Evolutionary conservation across 1,140 invertebrate species (phyloP), one percentile per base, ranked within the genome.

Genomic region (Zaprionus ghesquierei): DNA sequence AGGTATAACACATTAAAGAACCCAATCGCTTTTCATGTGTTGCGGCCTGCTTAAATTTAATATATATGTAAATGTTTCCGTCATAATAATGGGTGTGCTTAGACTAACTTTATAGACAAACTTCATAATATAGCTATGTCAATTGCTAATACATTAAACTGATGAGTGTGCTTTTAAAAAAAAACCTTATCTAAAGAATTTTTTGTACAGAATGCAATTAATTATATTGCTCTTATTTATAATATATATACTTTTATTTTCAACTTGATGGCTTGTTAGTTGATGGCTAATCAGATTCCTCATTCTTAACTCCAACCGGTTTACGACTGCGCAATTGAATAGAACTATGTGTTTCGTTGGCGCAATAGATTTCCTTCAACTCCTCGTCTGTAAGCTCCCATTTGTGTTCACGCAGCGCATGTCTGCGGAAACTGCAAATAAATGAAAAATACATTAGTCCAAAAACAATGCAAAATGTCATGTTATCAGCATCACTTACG

Each of bases 381-480:
- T 91, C 77, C 3, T 73, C 66, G 0, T 81, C 85, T 5, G 54
- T 87, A 1, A 79, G 5, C 23, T 60, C 49, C 27, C 68, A 59
- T 0, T 87, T 58, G 44, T 91, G 89, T 4, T 76, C 63, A 9
- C 72, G 64, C 0, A 68, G 33, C 3, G 74, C 65, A 66, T 91
- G 89, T 18, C 20, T 49, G 1, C 61, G 49, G 33, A 91, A 75
- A n/a, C 89, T 85, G 38, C 27, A 41, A 61, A 61, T 23, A 2
- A 8, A 50, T 56, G 35, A 5, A 23, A 6, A 69, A 23, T 23
- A 22, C 31, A 22, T 51, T 46, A 65, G 13, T 15, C 15, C 0
- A n/a, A n/a, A 15, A 8, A 15, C 2, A 44, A 44, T 44, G 5
- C 5, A 13, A 9, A 18, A 10, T 22, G 44, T 44, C 12, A 3